A percentile compares a stretch with the other conserved stretches of the same genome.
phyloP scores from a whole-genome alignment of 2,113 vertebrate species.

The Microtus ochrogaster region DNA sequence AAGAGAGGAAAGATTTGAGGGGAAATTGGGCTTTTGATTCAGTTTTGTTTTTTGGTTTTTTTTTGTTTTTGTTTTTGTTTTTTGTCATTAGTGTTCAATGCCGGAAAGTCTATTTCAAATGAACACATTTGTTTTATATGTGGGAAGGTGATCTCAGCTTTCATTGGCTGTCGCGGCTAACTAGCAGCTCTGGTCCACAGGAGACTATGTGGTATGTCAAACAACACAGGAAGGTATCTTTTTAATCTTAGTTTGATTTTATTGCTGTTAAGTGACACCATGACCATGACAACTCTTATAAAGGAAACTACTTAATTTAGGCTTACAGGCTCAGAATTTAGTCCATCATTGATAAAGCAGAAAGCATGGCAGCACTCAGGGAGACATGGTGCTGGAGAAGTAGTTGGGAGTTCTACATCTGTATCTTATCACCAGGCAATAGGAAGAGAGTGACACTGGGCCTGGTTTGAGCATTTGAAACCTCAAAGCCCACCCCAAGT shows the following conservation, averaged over 20 bases:
- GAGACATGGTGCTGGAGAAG: not conserved
- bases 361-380: not conserved
- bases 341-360: too few relatives aligned
- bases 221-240: not conserved
- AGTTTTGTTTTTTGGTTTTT: not conserved
- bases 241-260: not conserved
- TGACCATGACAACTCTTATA: not conserved
- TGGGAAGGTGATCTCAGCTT: not conserved
- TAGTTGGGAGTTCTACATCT: not conserved
- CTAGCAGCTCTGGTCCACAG: not conserved
- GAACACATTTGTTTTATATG: not conserved
- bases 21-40: not conserved
- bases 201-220: not conserved
- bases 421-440: not conserved
- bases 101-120: not conserved
- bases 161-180: constrained; percentile 7
- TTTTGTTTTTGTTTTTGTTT: not conserved
- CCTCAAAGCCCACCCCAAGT: not conserved
- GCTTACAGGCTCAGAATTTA: not conserved
- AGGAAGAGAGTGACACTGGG: not conserved
- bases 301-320: not conserved
- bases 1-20: not conserved
- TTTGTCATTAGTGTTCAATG: constrained; percentile 15
- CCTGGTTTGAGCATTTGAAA: not conserved
- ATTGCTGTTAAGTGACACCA: not conserved